Conservation (phyloP, 1,140 invertebrate genomes). For the Temnothorax curvispinosus region DNA sequence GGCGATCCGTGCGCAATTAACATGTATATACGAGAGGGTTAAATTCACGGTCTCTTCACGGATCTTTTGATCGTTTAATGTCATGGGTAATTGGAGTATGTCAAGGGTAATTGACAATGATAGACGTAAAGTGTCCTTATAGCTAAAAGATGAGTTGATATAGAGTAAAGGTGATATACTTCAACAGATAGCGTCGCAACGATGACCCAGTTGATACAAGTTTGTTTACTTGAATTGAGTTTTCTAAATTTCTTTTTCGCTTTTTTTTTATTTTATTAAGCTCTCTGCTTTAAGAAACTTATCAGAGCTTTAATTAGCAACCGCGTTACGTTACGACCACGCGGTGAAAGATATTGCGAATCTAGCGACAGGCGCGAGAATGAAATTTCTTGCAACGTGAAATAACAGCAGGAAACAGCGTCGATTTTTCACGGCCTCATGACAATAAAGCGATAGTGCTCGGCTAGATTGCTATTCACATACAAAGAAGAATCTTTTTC, state of each 20-base stretch:
- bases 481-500: background rate
- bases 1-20: background rate
- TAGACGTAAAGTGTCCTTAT: background rate
- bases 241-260: background rate
- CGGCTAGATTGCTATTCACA: background rate
- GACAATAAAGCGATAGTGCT: background rate
- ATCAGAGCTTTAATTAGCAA: conserved; percentile 14
- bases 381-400: background rate
- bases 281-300: conserved; percentile 8
- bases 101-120: background rate
- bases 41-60: background rate
- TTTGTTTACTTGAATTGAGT: background rate
- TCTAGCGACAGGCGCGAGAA: background rate
- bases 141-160: background rate
- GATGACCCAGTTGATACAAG: background rate
- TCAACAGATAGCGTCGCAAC: background rate
- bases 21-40: background rate
- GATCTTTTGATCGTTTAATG: background rate
- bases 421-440: conserved; percentile 9
- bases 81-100: background rate
- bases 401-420: background rate
- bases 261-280: background rate
- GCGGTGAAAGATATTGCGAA: background rate
- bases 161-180: background rate
- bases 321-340: background rate